Evolutionary conservation across 2,888 invertebrate species (phyloP), one percentile per base, ranked within the genome.

Genomic region (Litoditis marina): DNA sequence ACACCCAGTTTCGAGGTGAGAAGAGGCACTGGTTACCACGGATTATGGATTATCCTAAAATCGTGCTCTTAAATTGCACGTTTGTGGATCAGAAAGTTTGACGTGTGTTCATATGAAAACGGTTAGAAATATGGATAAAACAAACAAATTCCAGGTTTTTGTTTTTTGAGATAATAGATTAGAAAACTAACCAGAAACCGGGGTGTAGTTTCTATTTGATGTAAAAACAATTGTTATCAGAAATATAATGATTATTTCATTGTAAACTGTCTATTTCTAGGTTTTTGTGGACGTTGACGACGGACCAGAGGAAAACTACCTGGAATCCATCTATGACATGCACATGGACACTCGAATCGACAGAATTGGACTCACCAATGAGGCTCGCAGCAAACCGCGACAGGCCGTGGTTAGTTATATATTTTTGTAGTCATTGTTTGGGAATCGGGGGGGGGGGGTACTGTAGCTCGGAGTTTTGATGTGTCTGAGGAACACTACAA

Each of bases 291-390:
- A 71, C 30, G 60, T 57, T 0, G 67, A 66, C 27, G 66, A 63
- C 6, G 68, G 69, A 11, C 63, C 62, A 19, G 67, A 68, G 13
- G 65, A 68, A 28, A 55, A 32, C 13, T 75, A 71, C 59, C 46
- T 75, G 61, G 66, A 63, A 53, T 55, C 53, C 30, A 66, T 75
- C n/a, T 73, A 73, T 51, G 73, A 75, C n/a, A 49, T 73, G 51
- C 62, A 68, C 49, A 61, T 31, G 42, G 57, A 58, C 39, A 62
- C 64, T 16, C 70, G 71, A 36, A 71, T 73, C n/a, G 73, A 73
- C 46, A n/a, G 69, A 47, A 19, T 44, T 5, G 25, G 19, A 22
- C 44, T 44, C 3, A 44, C 44, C 25, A 25, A 44, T 5, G 19
- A 44, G 19, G 44, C 25, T 3, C 19, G 44, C 5, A 25, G 25